phyloP scores from a whole-genome alignment of 2,797 vertebrate species.

The Mormyrus proboscirostris region DNA sequence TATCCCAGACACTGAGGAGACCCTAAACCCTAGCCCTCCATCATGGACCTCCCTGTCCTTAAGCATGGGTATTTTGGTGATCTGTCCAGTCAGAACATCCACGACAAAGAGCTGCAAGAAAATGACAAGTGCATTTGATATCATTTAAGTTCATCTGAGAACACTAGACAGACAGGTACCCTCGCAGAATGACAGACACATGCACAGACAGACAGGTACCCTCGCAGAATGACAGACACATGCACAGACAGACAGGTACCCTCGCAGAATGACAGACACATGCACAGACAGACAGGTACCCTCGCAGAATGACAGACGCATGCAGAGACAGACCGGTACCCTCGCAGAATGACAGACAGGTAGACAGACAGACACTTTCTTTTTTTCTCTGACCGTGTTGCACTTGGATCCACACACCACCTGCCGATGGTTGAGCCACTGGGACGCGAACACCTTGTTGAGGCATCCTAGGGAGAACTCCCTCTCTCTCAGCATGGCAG shows the following conservation, averaged over 20 bases:
- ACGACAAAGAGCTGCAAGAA: conserved; percentile 82
- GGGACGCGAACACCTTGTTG: conserved; percentile 97
- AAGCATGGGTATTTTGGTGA: conserved; percentile 94
- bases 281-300: not conserved
- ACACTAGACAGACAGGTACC: not conserved
- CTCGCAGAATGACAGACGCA: not conserved
- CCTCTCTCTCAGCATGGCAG: conserved; percentile 80
- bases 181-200: not conserved
- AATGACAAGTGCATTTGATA: not conserved
- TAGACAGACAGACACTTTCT: not conserved
- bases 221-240: too few species aligned
- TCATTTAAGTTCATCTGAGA: not conserved
- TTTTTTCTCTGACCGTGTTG: conserved; percentile 78
- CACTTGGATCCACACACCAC: conserved; percentile 97
- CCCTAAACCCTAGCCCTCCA: conserved; percentile 35
- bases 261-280: too few species aligned
- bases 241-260: too few species aligned
- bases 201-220: too few species aligned
- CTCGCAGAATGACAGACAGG: not conserved
- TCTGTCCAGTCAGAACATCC: conserved; percentile 86
- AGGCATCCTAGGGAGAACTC: conserved; percentile 89
- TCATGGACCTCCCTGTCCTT: conserved; percentile 75
- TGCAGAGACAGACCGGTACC: too few species aligned
- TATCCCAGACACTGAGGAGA: conserved; percentile 55
- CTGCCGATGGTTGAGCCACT: conserved; percentile 95